Evolutionary conservation across 2,113 vertebrate genomes (phyloP).

Genomic region (Microcebus griseorufus): DNA sequence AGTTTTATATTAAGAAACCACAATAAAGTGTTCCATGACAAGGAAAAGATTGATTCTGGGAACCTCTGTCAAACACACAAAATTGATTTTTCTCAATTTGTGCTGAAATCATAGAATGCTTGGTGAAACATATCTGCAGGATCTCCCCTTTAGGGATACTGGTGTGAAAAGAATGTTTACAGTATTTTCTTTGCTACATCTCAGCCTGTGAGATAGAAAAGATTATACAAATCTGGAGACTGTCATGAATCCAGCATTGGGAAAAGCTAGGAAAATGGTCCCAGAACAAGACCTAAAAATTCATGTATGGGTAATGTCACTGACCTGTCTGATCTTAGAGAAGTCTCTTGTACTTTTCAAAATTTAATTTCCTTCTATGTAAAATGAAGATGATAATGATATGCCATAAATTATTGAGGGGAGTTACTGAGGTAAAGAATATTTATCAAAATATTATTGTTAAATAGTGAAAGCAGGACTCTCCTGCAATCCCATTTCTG

Average conservation of each 20-base stretch:
- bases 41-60: conserved; percentile 49
- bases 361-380: background rate
- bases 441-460: background rate
- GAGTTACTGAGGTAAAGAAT: background rate
- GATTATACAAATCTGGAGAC: background rate
- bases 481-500: background rate
- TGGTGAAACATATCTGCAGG: background rate
- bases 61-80: conserved; percentile 18
- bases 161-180: background rate
- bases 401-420: background rate
- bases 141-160: background rate
- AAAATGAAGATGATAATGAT: background rate
- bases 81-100: conserved; percentile 34
- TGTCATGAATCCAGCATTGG: background rate
- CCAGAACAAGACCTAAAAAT: background rate
- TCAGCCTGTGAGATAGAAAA: background rate
- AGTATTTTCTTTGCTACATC: background rate
- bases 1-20: conserved; percentile 54
- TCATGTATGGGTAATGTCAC: background rate
- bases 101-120: background rate
- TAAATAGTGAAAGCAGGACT: background rate
- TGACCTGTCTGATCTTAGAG: background rate
- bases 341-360: background rate
- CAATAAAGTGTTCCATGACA: conserved; percentile 45
- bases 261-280: background rate